Evolutionary conservation across 2,113 vertebrate genomes (phyloP).

Genomic region (Varanus komodoensis): DNA sequence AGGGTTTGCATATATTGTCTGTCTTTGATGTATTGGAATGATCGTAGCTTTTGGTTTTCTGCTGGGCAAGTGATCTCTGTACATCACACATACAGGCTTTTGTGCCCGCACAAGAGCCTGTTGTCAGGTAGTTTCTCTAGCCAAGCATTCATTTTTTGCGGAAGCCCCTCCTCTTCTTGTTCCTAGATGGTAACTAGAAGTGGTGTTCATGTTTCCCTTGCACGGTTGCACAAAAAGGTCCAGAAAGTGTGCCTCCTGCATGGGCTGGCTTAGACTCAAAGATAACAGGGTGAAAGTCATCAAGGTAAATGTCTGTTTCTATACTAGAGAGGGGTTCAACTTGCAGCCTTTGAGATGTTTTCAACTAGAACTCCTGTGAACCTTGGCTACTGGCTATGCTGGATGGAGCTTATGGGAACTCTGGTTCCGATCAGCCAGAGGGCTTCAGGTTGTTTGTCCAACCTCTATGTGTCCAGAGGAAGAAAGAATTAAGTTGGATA

Average conservation of each 20-base stretch:
- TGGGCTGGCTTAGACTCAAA: not conserved
- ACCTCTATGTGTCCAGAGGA: not conserved
- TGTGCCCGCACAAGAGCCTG: not conserved
- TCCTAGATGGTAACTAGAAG: not conserved
- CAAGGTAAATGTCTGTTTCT: no score
- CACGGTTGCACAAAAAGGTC: not conserved
- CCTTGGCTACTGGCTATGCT: no score
- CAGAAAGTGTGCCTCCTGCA: not conserved
- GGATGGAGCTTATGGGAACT: no score
- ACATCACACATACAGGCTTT: no score
- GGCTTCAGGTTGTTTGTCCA: no score
- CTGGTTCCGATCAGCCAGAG: no score
- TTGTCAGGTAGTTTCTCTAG: not conserved
- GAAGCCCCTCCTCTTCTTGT: no score
- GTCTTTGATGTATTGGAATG: not conserved
- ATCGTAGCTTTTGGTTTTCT: not conserved
- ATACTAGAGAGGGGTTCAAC: not conserved
- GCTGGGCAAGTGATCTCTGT: no score
- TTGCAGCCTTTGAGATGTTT: not conserved
- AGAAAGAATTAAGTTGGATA: not conserved
- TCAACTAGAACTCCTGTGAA: not conserved
- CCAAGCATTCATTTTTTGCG: no score
- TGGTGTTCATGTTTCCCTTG: not conserved
- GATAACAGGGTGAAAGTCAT: not conserved
- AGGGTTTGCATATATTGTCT: not conserved